Evolutionary conservation across 2,113 vertebrate genomes (phyloP).

Genomic region (Pseudonaja textilis): DNA sequence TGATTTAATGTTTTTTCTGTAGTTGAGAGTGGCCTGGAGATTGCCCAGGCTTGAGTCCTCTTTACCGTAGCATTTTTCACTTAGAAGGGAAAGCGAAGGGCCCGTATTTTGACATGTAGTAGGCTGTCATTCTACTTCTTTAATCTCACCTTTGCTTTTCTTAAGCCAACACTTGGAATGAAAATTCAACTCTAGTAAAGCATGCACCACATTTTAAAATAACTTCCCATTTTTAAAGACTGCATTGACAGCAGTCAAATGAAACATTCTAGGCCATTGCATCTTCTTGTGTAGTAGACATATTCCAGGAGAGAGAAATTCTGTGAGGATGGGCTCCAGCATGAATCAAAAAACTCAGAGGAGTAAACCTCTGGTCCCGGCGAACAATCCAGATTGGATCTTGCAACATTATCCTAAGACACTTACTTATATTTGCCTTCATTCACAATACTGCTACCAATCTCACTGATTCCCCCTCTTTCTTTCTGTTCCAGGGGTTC

Average conservation of each 20-base stretch:
- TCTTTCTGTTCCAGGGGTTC: slow-evolving; percentile 70
- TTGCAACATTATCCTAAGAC: no score
- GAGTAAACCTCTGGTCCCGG: no score
- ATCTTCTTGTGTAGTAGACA: background rate
- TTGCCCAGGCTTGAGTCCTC: background rate
- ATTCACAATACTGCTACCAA: no score
- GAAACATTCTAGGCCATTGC: background rate
- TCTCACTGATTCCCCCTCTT: background rate
- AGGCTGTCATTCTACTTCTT: background rate
- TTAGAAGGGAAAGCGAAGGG: background rate
- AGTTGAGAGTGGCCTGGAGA: background rate
- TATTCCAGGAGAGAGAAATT: no score
- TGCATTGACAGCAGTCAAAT: background rate
- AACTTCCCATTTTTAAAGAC: background rate
- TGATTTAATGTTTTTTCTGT: background rate
- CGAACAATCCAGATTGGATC: no score
- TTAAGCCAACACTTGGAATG: background rate
- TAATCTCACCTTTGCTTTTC: background rate
- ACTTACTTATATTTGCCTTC: no score
- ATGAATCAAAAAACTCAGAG: no score
- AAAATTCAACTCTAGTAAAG: background rate
- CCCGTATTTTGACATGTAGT: background rate
- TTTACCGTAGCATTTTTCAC: background rate
- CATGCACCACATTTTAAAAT: background rate
- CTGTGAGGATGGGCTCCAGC: no score